Base-by-base conservation (phyloP, 2,797 vertebrate genomes). In the Microhierax caerulescens region DNA sequence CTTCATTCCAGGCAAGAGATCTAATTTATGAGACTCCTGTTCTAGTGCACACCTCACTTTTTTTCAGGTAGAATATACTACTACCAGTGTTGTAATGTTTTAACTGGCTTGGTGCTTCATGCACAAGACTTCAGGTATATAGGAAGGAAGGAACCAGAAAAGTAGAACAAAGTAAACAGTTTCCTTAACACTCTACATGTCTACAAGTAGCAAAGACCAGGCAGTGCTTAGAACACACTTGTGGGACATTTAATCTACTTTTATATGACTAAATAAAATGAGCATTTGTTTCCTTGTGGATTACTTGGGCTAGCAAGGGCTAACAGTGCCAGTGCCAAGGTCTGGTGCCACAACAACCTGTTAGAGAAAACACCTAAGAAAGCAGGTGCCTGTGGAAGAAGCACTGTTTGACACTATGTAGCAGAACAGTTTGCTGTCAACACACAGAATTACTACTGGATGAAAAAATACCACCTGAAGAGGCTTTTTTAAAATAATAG, bases 91-190 rank as follows among this genome's bases (percentile, higher is more conserved):
- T 51, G 19, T 16, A 93, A 30, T 11, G 11, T 50, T 90, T 69
- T 32, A 74, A 47, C 37, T 84, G 9, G 69, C 80, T 73, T 79
- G 5, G 45, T 69, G 47, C 64, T 74, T 84, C 64, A 90, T 32
- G 56, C 51, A 75, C 37, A 36, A 74, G 43, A 37, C 34, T 85
- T 74, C 12, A 82, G 32, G 25, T 68, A 22, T 68, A 64, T 9
- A 88, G 78, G 67, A 90, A 92, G 54, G 47, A 95, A 95, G 24
- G 50, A 92, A 90, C 32, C 23, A 47, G 47, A 92, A 64, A 91
- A 82, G 53, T 43, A 90, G 85, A 94, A 81, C 56, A 56, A 89
- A 59, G 28, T 11, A 24, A 80, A 53, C 18, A 3, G 30, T 9
- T 68, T 39, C 63, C 36, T 28, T 56, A 64, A 57, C n/a, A 87